Evolutionary conservation across 2,888 invertebrate species (phyloP), one percentile per base, ranked within the genome.

Genomic region (Erebia palarica): DNA sequence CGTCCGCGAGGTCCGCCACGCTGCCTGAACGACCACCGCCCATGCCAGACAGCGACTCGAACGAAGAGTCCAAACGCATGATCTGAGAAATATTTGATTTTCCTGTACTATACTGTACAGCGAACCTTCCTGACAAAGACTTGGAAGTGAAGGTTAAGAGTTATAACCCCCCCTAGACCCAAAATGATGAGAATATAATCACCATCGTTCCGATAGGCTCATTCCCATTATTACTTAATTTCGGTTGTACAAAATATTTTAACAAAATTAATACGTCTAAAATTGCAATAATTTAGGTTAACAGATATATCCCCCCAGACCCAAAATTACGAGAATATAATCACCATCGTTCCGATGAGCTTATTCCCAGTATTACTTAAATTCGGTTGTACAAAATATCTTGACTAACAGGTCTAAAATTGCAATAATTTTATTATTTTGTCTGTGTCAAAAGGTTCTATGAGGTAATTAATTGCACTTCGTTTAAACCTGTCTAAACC

Each of bases 1-100:
- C 96, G 75, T 96, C 96, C 81, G 96, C 97, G 14, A 97, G 89
- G 90, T 97, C 97, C 21, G 96, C 96, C 79, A 97, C 97, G 84
- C 97, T 97, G 86, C 97, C 97, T 44, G 97, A 97, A 49, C 97
- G 95, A 18, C 95, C 95, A 77, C 95, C 81, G 0, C 83, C 86
- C 42, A 97, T 95, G 65, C 96, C 96, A 49, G 94, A 87, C 75
- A 97, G 90, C 47, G 96, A 96, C 86, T 97, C 97, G 92, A 96
- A 95, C 70, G 96, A 96, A 61, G 96, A 95, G 85, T 97, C 97
- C 87, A 96, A 94, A 71, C 96, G 95, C 96, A 97, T 96, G 71
- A 97, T 94, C 97, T 97, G 91, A 13, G 14, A 36, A 57, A 1
- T 21, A 53, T n/a, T 16, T 11, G 1, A 59, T 36, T 18, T n/a